Base-by-base conservation (phyloP, 2,888 invertebrate genomes). In the Sclerodermus sp. region DNA sequence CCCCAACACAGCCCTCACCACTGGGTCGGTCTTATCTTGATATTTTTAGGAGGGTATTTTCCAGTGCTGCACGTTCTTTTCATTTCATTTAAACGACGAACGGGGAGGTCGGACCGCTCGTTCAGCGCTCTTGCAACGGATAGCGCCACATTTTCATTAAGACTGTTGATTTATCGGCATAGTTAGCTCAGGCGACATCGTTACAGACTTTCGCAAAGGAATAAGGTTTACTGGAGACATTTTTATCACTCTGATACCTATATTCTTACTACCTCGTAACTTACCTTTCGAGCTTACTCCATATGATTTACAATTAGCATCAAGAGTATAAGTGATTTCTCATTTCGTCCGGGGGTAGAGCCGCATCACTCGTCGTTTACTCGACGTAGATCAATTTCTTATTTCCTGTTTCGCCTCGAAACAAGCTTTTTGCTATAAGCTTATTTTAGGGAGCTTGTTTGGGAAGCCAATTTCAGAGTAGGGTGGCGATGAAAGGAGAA, bases 91-190 rank as follows among this genome's bases (percentile, higher is more conserved):
- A 59, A 64, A 64, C 59, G 62, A 57, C 56, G 58, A 63, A 65
- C 60, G 45, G 58, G 54, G 54, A 52, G 51, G 58, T 49, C 42
- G 57, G 60, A 59, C 54, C 58, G 64, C 59, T 63, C 58, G 61
- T 55, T 57, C 58, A 51, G 51, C 54, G 58, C 50, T 47, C 58
- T 58, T 62, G 57, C 57, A 60, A 53, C 53, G 60, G 64, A 67
- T 68, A 63, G 58, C 68, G 67, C 58, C 66, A 67, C 67, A 67
- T 69, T 68, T 70, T 71, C 70, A 70, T 72, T 70, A 71, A 71
- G 61, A 60, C 62, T 46, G 53, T 59, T 70, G 71, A 70, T 72
- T 72, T 70, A 71, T 71, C 54, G 63, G 53, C 60, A 66, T 65
- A 64, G 67, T 71, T 70, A 70, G 66, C 66, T 57, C 55, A 51